These are phyloP conservation scores for Sebastes itinus DNA, from an alignment of 2,797 vertebrate genomes.

Conservation along the genomic window DNA sequence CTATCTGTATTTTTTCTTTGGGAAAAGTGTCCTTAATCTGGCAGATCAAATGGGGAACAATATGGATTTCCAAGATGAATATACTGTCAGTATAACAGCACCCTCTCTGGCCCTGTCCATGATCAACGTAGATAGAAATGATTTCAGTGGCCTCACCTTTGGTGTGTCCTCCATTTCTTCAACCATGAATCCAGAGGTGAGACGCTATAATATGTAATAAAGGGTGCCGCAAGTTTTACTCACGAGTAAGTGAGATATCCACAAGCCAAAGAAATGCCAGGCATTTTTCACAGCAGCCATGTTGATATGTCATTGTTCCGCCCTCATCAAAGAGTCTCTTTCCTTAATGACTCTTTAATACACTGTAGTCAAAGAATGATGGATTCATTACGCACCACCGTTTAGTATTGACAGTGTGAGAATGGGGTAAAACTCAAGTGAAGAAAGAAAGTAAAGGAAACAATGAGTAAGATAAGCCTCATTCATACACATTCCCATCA, in stretches of 20 bases:
- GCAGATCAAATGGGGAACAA: conserved; percentile 84
- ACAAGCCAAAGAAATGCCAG: too few relatives aligned
- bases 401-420: too few relatives aligned
- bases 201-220: neutral
- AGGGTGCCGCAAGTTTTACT: neutral
- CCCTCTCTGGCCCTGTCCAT: conserved; percentile 83
- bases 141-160: conserved; percentile 87
- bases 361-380: too few relatives aligned
- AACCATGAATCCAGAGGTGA: conserved; percentile 81
- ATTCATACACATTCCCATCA: too few relatives aligned
- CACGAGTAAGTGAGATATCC: neutral
- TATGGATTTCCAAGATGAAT: conserved; percentile 78
- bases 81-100: conserved; percentile 62
- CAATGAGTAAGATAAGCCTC: too few relatives aligned
- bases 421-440: too few relatives aligned
- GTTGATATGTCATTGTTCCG: too few relatives aligned
- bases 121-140: conserved; percentile 64
- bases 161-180: conserved; percentile 73
- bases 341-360: too few relatives aligned
- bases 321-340: too few relatives aligned
- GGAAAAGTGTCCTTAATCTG: conserved; percentile 84
- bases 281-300: too few relatives aligned
- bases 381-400: too few relatives aligned
- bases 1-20: neutral
- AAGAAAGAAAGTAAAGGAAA: too few relatives aligned